A percentile compares a stretch with the other conserved stretches of the same genome.
These are phyloP conservation scores for Desmophyllum pertusum DNA, from an alignment of 92 coral and sea anemone genomes.

Conservation along the genomic window DNA sequence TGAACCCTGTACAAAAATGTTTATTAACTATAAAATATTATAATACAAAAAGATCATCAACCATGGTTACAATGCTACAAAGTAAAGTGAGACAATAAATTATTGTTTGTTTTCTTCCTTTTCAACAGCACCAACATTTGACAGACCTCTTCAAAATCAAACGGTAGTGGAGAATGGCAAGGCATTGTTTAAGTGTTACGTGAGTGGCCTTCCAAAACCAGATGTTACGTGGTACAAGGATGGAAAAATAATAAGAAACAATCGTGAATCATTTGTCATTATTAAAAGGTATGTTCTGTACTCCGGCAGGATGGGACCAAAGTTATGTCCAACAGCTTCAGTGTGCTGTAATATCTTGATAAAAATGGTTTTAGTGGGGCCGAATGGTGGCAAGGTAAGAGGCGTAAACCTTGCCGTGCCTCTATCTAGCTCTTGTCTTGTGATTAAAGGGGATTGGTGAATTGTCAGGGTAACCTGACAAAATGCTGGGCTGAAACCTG, in stretches of 20 bases:
- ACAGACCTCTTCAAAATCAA: conserved; percentile 47
- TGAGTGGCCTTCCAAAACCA: conserved; percentile 54
- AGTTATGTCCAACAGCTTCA: not conserved
- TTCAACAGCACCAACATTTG: conserved; percentile 41
- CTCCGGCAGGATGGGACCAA: not conserved
- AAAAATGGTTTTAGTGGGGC: no score
- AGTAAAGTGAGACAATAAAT: no score
- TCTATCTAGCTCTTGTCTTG: no score
- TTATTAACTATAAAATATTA: no score
- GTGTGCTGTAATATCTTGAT: no score
- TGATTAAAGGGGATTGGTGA: not conserved
- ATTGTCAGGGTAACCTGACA: not conserved
- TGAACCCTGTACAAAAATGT: no score
- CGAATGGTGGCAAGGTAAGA: no score
- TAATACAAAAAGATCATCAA: no score
- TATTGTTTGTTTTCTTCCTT: not conserved
- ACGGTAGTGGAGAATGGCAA: conserved; percentile 47
- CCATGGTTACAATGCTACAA: no score
- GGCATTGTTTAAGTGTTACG: conserved; percentile 58
- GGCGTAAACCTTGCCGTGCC: not conserved
- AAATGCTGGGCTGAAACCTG: not conserved
- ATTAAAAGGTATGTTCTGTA: conserved; percentile 52
- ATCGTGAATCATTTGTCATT: conserved; percentile 38
- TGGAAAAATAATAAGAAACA: conserved; percentile 46
- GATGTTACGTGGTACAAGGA: conserved; percentile 76